Conservation (phyloP, 2,888 invertebrate species). For the Athalia circularis region DNA sequence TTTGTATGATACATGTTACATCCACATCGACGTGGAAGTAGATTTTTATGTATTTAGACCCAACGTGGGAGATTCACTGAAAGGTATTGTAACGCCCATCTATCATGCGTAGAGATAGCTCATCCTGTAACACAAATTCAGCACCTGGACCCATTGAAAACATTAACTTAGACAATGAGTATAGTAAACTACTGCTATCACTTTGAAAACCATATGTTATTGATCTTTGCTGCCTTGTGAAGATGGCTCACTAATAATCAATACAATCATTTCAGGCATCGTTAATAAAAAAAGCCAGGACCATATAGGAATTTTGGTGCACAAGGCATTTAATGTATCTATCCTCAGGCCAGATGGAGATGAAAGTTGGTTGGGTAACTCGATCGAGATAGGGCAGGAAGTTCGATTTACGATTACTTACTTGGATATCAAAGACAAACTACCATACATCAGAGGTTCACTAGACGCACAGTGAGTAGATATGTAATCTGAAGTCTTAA, state of each 20-base stretch:
- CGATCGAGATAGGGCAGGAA: slow-evolving; percentile 78
- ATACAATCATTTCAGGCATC: slow-evolving; percentile 71
- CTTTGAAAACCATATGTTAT: neutral
- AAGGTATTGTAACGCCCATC: slow-evolving; percentile 69
- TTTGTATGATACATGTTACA: slow-evolving; percentile 79
- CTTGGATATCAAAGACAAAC: slow-evolving; percentile 77
- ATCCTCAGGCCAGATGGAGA: slow-evolving; percentile 77
- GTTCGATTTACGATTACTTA: slow-evolving; percentile 78
- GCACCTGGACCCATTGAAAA: too few species aligned
- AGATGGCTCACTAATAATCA: neutral
- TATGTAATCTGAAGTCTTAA: slow-evolving; percentile 2
- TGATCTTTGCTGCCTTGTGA: neutral
- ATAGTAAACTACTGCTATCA: neutral
- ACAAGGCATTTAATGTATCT: slow-evolving; percentile 83
- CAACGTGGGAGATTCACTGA: slow-evolving; percentile 77
- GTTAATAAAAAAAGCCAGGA: slow-evolving; percentile 82
- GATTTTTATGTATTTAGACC: slow-evolving; percentile 84
- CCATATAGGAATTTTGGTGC: slow-evolving; percentile 82
- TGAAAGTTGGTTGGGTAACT: slow-evolving; percentile 78
- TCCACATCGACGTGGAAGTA: slow-evolving; percentile 81
- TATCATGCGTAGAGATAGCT: neutral
- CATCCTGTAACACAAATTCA: too few species aligned
- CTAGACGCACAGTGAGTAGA: slow-evolving; percentile 75
- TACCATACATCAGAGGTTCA: slow-evolving; percentile 81
- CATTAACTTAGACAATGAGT: too few species aligned